These are phyloP conservation scores for Drosophila lini DNA, from an alignment of 1,140 invertebrate genomes.

Conservation along the genomic window DNA sequence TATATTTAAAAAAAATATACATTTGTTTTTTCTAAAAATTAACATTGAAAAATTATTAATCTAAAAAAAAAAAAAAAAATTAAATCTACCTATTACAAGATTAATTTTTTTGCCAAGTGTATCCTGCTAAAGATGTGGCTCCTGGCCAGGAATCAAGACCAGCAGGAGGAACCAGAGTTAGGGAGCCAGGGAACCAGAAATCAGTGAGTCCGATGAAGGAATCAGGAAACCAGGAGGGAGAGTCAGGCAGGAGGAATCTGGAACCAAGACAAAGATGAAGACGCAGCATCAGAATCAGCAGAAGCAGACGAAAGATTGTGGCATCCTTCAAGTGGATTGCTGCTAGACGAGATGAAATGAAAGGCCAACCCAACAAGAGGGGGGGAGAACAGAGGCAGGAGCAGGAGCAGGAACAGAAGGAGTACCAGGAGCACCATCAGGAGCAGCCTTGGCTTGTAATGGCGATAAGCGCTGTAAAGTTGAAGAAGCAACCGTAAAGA, in stretches of 20 bases:
- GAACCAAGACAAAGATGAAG: conserved; percentile 21
- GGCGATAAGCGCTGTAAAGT: conserved; percentile 57
- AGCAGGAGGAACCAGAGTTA: conserved; percentile 7
- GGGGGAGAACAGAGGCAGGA: neutral
- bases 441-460: conserved; percentile 27
- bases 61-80: neutral
- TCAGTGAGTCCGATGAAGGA: conserved; percentile 3
- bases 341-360: conserved; percentile 67
- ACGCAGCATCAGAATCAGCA: conserved; percentile 13
- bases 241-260: neutral
- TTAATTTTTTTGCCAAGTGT: neutral
- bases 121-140: conserved; percentile 14
- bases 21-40: neutral
- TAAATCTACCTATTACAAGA: neutral
- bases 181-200: neutral
- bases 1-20: neutral
- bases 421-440: neutral
- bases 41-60: neutral
- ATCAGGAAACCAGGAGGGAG: neutral
- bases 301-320: conserved; percentile 64
- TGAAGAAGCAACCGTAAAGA: conserved; percentile 54
- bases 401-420: neutral
- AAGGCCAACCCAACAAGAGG: conserved; percentile 21
- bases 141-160: conserved; percentile 16
- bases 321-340: conserved; percentile 75